Percentiles rank a stretch among this genome's conserved stretches.
phyloP scores from a whole-genome alignment of 2,113 vertebrate genomes.

The Plestiodon gilberti region DNA sequence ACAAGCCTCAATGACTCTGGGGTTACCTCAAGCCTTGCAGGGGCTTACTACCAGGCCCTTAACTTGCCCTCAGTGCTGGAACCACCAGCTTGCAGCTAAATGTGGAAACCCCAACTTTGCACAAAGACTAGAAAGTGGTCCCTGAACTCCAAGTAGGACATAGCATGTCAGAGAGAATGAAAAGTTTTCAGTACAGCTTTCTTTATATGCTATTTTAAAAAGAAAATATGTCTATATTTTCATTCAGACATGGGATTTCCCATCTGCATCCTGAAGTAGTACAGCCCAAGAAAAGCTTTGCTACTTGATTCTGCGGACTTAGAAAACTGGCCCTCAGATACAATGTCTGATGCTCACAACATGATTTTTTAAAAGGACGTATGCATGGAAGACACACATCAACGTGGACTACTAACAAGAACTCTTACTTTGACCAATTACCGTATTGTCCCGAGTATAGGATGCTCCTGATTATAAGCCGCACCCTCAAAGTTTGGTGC shows the following conservation, averaged over 20 bases:
- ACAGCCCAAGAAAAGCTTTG: background rate
- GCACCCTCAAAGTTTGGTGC: too few relatives aligned
- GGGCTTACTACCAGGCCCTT: slow-evolving; percentile 18
- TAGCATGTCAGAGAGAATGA: background rate
- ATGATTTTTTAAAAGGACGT: background rate
- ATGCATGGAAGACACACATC: background rate
- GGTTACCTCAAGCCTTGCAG: slow-evolving; percentile 62
- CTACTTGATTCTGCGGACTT: background rate
- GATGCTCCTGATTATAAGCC: too few relatives aligned
- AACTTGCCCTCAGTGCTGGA: slow-evolving; percentile 32
- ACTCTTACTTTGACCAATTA: background rate
- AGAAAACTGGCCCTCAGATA: background rate
- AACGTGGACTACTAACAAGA: background rate
- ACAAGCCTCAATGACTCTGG: slow-evolving; percentile 36
- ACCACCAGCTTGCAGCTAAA: slow-evolving; percentile 35
- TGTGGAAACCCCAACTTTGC: slow-evolving; percentile 39
- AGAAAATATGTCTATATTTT: background rate
- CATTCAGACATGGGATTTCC: background rate
- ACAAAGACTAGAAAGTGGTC: slow-evolving; percentile 15
- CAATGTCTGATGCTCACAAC: background rate
- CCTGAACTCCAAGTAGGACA: slow-evolving; percentile 42
- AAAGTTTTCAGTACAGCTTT: background rate
- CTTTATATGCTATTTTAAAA: background rate
- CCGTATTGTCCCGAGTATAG: too few relatives aligned
- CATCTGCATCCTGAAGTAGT: background rate